These are phyloP conservation scores for Melinaea marsaeus DNA, from an alignment of 2,888 invertebrate species.

Conservation along the genomic window DNA sequence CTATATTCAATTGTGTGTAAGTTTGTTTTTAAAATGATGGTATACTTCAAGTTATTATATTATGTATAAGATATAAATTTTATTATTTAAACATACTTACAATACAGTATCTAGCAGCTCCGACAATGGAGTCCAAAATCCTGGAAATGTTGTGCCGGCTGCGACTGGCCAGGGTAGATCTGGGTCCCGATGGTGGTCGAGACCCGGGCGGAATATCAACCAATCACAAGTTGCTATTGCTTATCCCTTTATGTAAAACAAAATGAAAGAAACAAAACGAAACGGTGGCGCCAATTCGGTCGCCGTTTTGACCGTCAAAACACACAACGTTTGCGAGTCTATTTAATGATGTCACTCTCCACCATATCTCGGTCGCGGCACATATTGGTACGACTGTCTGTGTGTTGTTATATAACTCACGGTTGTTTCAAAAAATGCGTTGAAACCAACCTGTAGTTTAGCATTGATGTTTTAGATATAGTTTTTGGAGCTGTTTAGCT, in stretches of 20 bases:
- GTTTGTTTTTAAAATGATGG: no score
- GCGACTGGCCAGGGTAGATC: conserved; percentile 71
- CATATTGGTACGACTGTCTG: conserved; percentile 74
- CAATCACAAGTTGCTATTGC: conserved; percentile 62
- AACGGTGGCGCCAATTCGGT: conserved; percentile 58
- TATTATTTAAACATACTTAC: conserved; percentile 52
- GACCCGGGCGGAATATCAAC: conserved; percentile 55
- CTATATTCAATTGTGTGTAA: no score
- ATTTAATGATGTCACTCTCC: conserved; percentile 70
- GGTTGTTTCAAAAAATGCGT: conserved; percentile 96
- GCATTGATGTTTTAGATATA: conserved; percentile 80
- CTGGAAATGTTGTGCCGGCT: conserved; percentile 70
- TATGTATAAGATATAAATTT: no score
- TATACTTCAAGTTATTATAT: no score
- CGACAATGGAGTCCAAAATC: conserved; percentile 74
- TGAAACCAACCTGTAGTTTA: conserved; percentile 94
- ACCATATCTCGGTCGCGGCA: conserved; percentile 88
- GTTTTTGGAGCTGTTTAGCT: conserved; percentile 58
- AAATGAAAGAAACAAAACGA: conserved; percentile 74
- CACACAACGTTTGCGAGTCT: conserved; percentile 44
- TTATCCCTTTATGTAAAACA: conserved; percentile 76
- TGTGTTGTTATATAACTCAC: conserved; percentile 76
- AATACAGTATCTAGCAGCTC: conserved; percentile 75
- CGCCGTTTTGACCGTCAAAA: conserved; percentile 70
- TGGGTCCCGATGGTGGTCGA: conserved; percentile 54